Conservation (phyloP, 2,113 vertebrate species). For the Nothocercus julius region DNA sequence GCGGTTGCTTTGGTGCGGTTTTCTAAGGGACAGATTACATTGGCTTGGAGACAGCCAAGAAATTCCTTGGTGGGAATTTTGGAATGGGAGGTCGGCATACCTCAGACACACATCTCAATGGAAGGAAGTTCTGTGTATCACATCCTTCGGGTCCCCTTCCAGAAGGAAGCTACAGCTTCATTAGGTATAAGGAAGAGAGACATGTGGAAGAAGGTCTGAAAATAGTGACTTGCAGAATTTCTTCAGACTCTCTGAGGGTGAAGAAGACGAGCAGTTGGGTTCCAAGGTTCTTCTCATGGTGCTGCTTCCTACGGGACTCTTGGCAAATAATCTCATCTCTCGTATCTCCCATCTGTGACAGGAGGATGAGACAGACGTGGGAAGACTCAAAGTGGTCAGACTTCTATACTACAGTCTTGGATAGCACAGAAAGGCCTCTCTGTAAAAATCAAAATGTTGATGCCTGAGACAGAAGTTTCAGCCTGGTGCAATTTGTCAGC, state of each 20-base stretch:
- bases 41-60: neutral
- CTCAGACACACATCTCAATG: neutral
- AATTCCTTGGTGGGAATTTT: neutral
- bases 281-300: neutral
- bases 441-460: slow-evolving; percentile 37
- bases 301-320: neutral
- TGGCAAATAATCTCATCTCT: neutral
- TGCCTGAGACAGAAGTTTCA: slow-evolving; percentile 56
- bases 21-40: neutral
- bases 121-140: neutral
- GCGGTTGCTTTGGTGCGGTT: neutral
- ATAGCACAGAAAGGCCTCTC: neutral
- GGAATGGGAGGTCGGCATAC: neutral
- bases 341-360: neutral
- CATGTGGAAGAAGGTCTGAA: slow-evolving; percentile 25
- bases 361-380: neutral
- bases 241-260: slow-evolving; percentile 1
- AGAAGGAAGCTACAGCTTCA: slow-evolving; percentile 1
- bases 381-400: neutral
- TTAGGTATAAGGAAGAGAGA: neutral
- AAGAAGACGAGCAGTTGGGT: neutral
- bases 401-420: neutral
- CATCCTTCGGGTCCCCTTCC: neutral
- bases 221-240: slow-evolving; percentile 24
- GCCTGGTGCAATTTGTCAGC: slow-evolving; percentile 60